Evolutionary conservation across 2,113 vertebrate species (phyloP).

Genomic region (Mastomys natalensis): DNA sequence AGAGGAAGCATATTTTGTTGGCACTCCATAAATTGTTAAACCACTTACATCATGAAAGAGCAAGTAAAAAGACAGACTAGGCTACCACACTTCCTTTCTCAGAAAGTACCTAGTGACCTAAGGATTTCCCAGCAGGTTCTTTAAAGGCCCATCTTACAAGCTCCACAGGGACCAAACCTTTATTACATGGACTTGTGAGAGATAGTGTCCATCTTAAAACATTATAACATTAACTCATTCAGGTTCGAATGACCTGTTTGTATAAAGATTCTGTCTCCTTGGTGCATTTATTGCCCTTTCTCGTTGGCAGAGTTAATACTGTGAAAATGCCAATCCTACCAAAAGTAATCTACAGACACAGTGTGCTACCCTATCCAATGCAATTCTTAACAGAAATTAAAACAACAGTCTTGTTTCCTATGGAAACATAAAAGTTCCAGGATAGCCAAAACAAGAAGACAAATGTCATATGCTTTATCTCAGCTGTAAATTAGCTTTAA

Average conservation of each 20-base stretch:
- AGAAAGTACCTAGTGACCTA: background rate
- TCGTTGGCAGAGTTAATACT: no score
- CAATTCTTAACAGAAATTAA: background rate
- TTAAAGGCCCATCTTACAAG: background rate
- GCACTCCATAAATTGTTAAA: background rate
- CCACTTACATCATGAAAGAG: background rate
- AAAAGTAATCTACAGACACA: background rate
- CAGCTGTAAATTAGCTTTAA: background rate
- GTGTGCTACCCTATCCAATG: background rate
- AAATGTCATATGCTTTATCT: background rate
- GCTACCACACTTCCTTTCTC: background rate
- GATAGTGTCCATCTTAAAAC: background rate
- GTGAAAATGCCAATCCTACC: background rate
- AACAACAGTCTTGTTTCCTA: background rate
- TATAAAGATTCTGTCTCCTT: background rate
- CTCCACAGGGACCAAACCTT: background rate
- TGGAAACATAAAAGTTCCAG: background rate
- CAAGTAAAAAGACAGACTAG: background rate
- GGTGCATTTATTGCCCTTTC: background rate
- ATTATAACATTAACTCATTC: background rate
- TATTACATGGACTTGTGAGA: background rate
- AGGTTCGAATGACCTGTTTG: background rate
- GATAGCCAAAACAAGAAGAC: background rate
- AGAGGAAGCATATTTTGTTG: background rate
- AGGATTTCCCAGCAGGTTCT: background rate